Conservation (phyloP, 2,888 invertebrate genomes). For the Harpagoxenus sublaevis region DNA sequence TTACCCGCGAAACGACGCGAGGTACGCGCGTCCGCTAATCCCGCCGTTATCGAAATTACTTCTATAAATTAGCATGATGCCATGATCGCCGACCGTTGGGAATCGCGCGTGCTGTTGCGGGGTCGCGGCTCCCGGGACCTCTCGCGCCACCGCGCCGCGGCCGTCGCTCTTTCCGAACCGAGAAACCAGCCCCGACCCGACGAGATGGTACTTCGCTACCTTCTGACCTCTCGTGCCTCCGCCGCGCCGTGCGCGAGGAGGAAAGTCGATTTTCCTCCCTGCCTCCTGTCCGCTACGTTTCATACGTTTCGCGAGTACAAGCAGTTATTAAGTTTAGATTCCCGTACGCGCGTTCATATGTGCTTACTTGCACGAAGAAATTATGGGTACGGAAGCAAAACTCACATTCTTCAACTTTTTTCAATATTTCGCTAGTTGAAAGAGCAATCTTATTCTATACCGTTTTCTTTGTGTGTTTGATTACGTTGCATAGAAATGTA, state of each 20-base stretch:
- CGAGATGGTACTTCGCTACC: slow-evolving; percentile 47
- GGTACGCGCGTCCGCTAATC: slow-evolving; percentile 31
- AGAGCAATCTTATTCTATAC: neutral
- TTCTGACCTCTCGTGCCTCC: slow-evolving; percentile 38
- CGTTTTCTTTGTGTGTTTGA: neutral
- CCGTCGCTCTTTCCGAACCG: slow-evolving; percentile 35
- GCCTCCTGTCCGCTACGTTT: slow-evolving; percentile 25
- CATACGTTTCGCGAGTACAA: slow-evolving; percentile 26
- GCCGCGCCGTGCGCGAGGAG: slow-evolving; percentile 10
- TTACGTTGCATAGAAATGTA: neutral
- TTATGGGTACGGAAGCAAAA: neutral
- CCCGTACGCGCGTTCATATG: slow-evolving; percentile 29
- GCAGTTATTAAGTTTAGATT: slow-evolving; percentile 47
- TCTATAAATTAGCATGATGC: slow-evolving; percentile 41
- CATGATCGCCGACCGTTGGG: slow-evolving; percentile 17
- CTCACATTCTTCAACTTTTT: neutral
- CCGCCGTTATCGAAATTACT: slow-evolving; percentile 54
- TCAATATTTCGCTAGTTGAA: neutral
- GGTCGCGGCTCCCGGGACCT: slow-evolving; percentile 53
- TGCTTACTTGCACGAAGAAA: slow-evolving; percentile 14
- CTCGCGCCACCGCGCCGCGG: slow-evolving; percentile 13
- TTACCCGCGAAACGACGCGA: slow-evolving; percentile 6
- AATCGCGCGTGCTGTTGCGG: slow-evolving; percentile 38
- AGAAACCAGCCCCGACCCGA: slow-evolving; percentile 48
- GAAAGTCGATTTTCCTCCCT: slow-evolving; percentile 45